Conservation (phyloP, 2,888 invertebrate genomes). For the Sepiola atlantica region DNA sequence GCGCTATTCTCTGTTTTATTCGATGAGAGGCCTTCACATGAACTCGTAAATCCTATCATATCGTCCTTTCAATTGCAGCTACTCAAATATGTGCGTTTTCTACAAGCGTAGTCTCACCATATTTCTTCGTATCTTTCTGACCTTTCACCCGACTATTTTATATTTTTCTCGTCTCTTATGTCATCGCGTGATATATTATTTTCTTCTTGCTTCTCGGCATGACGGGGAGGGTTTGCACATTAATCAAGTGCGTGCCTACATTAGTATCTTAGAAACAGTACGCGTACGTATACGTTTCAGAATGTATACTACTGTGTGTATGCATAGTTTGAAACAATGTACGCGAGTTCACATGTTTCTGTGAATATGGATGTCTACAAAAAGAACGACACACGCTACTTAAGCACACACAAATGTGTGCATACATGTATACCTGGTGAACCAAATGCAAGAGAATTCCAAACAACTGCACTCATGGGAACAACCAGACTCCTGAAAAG, state of each 20-base stretch:
- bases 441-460: no score
- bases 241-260: neutral
- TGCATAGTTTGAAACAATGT: neutral
- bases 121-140: neutral
- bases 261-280: neutral
- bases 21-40: neutral
- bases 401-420: no score
- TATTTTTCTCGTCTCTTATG: slow-evolving; percentile 18
- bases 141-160: neutral
- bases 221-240: neutral
- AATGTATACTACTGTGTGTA: neutral
- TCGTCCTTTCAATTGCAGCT: neutral
- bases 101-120: neutral
- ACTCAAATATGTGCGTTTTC: neutral
- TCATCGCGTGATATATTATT: neutral
- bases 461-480: no score
- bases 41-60: neutral
- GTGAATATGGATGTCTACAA: no score
- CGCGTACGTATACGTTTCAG: neutral
- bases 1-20: neutral
- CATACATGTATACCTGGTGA: no score
- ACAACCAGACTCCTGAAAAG: no score
- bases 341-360: no score
- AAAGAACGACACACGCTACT: no score
- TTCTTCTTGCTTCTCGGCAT: neutral